Conservation (phyloP, 2,797 vertebrate genomes). For the Neosilurus mollespiculum region DNA sequence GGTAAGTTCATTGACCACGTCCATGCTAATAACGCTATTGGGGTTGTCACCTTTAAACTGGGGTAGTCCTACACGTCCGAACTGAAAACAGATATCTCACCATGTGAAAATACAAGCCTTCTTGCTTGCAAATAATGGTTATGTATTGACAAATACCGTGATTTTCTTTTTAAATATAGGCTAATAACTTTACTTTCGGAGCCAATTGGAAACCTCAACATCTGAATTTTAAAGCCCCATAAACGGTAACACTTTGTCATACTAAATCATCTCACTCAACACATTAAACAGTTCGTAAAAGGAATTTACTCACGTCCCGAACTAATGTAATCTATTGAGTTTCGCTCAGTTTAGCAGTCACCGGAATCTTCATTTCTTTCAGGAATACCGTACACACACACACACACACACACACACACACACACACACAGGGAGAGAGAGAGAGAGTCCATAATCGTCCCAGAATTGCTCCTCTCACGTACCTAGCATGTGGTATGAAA, state of each 20-base stretch:
- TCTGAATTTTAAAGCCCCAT: slow-evolving; percentile 21
- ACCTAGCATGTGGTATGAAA: neutral
- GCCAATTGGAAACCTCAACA: slow-evolving; percentile 27
- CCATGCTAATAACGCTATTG: slow-evolving; percentile 70
- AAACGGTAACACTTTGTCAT: slow-evolving; percentile 22
- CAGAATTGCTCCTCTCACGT: neutral
- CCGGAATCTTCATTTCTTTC: slow-evolving; percentile 27
- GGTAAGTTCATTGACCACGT: slow-evolving; percentile 58
- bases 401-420: neutral
- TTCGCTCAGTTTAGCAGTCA: slow-evolving; percentile 22
- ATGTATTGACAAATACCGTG: slow-evolving; percentile 1
- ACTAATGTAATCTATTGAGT: slow-evolving; percentile 21
- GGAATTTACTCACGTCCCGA: slow-evolving; percentile 32
- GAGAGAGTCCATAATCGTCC: neutral
- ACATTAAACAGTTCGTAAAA: slow-evolving; percentile 34
- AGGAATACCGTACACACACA: neutral
- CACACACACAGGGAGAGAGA: neutral
- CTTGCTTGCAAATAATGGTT: neutral
- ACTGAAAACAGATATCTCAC: neutral
- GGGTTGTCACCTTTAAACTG: slow-evolving; percentile 70
- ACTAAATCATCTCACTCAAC: slow-evolving; percentile 16
- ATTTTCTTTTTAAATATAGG: neutral
- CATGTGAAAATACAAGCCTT: neutral
- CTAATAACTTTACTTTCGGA: slow-evolving; percentile 6
- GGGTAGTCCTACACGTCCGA: slow-evolving; percentile 58